phyloP scores from a whole-genome alignment of 2,113 vertebrate genomes.

The Gopherus evgoodei region DNA sequence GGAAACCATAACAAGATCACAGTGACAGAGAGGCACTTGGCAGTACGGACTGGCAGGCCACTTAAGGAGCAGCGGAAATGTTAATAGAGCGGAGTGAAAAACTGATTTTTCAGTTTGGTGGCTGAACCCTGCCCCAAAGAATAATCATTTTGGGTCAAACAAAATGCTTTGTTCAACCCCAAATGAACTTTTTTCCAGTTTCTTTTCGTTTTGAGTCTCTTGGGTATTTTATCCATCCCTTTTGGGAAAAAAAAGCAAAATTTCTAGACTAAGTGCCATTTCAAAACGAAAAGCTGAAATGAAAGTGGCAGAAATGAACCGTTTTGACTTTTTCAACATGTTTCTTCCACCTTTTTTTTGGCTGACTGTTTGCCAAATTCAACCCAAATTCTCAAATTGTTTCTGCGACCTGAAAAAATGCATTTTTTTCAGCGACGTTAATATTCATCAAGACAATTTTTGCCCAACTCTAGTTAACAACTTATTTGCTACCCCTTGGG shows the following conservation, averaged over 20 bases:
- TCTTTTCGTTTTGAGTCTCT: neutral
- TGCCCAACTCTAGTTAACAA: neutral
- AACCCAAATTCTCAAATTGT: neutral
- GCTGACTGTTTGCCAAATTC: neutral
- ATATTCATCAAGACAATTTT: neutral
- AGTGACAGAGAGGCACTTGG: neutral
- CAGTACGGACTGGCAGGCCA: rapidly evolving
- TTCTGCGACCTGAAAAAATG: neutral
- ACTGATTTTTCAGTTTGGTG: neutral
- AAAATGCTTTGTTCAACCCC: neutral
- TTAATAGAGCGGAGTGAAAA: neutral
- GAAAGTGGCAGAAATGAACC: neutral
- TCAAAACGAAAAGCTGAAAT: neutral
- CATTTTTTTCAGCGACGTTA: neutral
- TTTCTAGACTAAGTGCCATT: neutral
- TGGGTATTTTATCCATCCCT: neutral
- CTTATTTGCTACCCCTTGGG: no score
- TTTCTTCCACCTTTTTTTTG: neutral
- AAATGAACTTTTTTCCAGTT: neutral
- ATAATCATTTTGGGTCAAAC: neutral
- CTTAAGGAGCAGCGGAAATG: rapidly evolving
- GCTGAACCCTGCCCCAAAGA: neutral
- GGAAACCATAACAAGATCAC: neutral
- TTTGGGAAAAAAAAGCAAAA: neutral
- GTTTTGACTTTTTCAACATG: neutral